These are phyloP conservation scores for Drosophila phalerata DNA, from an alignment of 2,888 invertebrate genomes.

Conservation along the genomic window DNA sequence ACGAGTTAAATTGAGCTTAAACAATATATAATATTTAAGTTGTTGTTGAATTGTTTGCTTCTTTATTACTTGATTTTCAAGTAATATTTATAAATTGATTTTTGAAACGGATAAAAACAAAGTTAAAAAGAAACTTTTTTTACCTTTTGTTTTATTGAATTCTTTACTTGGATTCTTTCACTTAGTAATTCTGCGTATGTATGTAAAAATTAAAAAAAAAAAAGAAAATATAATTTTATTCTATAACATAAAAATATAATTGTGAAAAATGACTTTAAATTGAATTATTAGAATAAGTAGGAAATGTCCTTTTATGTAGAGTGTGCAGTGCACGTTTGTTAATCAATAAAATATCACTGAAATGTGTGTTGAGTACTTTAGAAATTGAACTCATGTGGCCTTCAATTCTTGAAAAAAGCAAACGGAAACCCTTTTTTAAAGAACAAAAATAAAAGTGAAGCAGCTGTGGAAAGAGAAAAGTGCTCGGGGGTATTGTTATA, in stretches of 20 bases:
- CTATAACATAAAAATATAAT: too few species aligned
- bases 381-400: conserved; percentile 28
- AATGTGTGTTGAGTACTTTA: conserved; percentile 15
- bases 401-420: conserved; percentile 19
- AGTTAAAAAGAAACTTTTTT: too few species aligned
- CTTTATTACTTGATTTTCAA: neutral
- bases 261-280: neutral
- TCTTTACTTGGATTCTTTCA: too few species aligned
- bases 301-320: too few species aligned
- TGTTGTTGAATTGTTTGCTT: neutral
- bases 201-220: too few species aligned
- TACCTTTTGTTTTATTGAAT: too few species aligned
- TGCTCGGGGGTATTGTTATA: conserved; percentile 64
- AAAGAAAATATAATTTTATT: too few species aligned
- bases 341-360: conserved; percentile 31
- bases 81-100: too few species aligned
- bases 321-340: neutral
- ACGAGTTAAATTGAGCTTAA: neutral
- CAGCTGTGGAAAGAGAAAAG: conserved; percentile 11
- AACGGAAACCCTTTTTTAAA: conserved; percentile 15
- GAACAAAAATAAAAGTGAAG: neutral
- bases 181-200: too few species aligned
- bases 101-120: too few species aligned
- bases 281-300: neutral
- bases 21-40: neutral